These are phyloP conservation scores for Quadriops clusia DNA, from an alignment of 2,888 invertebrate genomes.

Conservation along the genomic window DNA sequence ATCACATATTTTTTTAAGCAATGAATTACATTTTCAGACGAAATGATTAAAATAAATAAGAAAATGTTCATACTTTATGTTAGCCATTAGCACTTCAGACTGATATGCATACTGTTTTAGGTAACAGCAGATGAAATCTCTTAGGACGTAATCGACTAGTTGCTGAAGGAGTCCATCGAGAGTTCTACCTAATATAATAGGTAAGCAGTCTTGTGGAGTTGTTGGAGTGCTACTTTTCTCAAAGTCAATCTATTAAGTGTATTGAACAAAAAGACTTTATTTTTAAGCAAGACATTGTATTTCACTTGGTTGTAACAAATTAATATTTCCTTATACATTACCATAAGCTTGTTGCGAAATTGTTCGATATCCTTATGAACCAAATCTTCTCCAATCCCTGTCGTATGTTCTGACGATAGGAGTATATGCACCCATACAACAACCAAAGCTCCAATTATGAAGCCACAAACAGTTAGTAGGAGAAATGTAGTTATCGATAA, in stretches of 20 bases:
- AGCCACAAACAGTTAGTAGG: constrained; percentile 22
- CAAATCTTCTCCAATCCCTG: constrained; percentile 46
- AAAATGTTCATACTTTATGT: constrained; percentile 38
- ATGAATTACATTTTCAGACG: too few relatives aligned
- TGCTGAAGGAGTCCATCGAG: constrained; percentile 76
- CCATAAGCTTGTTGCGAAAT: constrained; percentile 50
- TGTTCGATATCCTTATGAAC: constrained; percentile 49
- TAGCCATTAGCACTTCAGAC: constrained; percentile 37
- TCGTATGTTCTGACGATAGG: constrained; percentile 53
- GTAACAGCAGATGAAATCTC: constrained; percentile 72
- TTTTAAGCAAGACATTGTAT: too few relatives aligned
- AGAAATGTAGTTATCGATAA: constrained; percentile 22
- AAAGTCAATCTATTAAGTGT: too few relatives aligned
- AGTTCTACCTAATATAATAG: constrained; percentile 71
- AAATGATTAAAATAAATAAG: neutral
- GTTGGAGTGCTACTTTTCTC: too few relatives aligned
- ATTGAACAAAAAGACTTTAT: too few relatives aligned
- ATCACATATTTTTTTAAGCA: too few relatives aligned
- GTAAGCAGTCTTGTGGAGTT: constrained; percentile 41
- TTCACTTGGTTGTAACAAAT: too few relatives aligned
- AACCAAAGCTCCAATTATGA: constrained; percentile 33
- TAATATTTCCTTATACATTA: constrained; percentile 24
- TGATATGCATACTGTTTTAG: constrained; percentile 47
- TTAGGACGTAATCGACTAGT: constrained; percentile 63
- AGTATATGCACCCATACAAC: constrained; percentile 52